Percentiles rank a stretch among this genome's conserved stretches.
Conservation (phyloP, 2,797 vertebrate genomes). For the Capromys pilorides region DNA sequence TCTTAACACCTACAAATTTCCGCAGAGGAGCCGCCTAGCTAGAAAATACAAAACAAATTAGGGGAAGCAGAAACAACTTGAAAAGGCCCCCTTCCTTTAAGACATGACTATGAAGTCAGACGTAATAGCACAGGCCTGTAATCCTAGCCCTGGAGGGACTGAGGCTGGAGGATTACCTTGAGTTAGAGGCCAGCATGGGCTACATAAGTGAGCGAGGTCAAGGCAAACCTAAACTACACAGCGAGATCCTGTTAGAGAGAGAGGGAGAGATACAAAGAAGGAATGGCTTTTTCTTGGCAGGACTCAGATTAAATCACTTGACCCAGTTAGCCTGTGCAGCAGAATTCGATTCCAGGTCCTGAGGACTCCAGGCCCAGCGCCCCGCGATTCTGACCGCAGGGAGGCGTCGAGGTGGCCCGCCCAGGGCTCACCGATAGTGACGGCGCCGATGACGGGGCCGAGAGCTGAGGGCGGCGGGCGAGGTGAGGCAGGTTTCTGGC, state of each 20-base stretch:
- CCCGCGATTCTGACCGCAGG: slow-evolving; percentile 7
- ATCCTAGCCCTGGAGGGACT: not conserved
- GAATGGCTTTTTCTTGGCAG: not conserved
- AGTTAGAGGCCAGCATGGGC: not conserved
- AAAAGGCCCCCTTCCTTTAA: not conserved
- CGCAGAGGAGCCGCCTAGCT: not conserved
- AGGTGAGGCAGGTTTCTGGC: not conserved
- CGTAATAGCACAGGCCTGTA: not conserved
- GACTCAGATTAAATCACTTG: slow-evolving; percentile 14
- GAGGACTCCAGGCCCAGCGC: not conserved
- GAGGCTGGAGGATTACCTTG: not conserved
- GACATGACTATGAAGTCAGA: not conserved
- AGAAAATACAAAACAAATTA: not conserved
- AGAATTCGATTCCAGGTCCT: not conserved
- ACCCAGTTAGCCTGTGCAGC: not conserved
- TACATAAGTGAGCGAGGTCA: not conserved
- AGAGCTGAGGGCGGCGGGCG: not conserved
- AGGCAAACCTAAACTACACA: not conserved
- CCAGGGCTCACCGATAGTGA: slow-evolving; percentile 61
- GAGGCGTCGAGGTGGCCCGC: not conserved
- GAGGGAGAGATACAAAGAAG: not conserved
- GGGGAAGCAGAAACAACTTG: not conserved
- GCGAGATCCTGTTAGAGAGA: not conserved
- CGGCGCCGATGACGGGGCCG: slow-evolving; percentile 29
- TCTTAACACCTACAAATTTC: slow-evolving; percentile 1